A percentile compares a stretch with the other conserved stretches of the same genome.
Conservation (phyloP, 2,888 invertebrate species). For the Eurytoma californica region DNA sequence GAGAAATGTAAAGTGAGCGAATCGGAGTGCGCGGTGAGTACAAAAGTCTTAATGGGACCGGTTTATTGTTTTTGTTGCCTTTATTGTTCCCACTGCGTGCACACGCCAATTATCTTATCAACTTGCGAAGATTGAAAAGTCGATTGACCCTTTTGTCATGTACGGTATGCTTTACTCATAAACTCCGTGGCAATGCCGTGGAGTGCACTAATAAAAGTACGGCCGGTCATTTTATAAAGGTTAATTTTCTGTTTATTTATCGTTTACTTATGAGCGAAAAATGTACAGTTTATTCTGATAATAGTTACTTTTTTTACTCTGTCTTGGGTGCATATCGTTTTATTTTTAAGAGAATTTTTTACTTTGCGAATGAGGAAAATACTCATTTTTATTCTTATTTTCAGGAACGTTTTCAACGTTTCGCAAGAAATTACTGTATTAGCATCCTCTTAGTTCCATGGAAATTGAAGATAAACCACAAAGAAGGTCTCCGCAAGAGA, state of each 20-base stretch:
- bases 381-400: background rate
- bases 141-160: constrained; percentile 55
- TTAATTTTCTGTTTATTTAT: constrained; percentile 30
- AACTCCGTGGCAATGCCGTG: constrained; percentile 14
- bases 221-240: constrained; percentile 14
- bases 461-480: constrained; percentile 53
- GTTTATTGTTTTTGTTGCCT: constrained; percentile 9
- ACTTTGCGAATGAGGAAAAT: too few relatives aligned
- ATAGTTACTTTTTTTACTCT: too few relatives aligned
- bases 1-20: background rate
- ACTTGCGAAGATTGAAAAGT: constrained; percentile 50
- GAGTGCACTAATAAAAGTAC: background rate
- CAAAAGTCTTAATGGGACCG: constrained; percentile 15
- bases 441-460: constrained; percentile 48
- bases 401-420: constrained; percentile 33
- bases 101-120: constrained; percentile 52
- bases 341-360: too few relatives aligned
- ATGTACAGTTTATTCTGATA: too few relatives aligned
- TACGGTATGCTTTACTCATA: constrained; percentile 35
- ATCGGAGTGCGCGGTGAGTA: background rate
- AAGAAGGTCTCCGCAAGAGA: constrained; percentile 49
- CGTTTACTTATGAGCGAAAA: too few relatives aligned
- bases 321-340: too few relatives aligned
- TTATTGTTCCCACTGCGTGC: constrained; percentile 15
- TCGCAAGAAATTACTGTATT: constrained; percentile 18